Base-by-base conservation (phyloP, 2,888 invertebrate genomes). In the Gerosis bhagava region DNA sequence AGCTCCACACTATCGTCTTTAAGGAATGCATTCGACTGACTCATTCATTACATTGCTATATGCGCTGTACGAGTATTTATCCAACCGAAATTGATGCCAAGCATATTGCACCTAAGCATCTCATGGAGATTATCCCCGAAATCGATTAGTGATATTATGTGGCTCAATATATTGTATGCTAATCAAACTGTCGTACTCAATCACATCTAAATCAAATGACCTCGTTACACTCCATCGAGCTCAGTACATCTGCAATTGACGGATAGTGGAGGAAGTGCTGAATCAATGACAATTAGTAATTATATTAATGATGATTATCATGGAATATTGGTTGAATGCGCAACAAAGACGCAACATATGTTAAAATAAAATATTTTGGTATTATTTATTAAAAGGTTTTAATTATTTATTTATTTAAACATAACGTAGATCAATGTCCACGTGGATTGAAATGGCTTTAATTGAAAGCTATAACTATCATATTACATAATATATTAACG, bases 101-200 rank as follows among this genome's bases (percentile, higher is more conserved):
- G 15, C n/a, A 17, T 12, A 8, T 24, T 41, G 29, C 31, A 15
- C 16, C 24, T 15, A 6, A 10, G 25, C 22, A 11, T 16, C 25
- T 25, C 24, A 31, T 24, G 21, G 41, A 42, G 11, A 42, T 42
- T 24, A 32, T 31, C 24, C n/a, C 17, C 17, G 6, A 15, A 32
- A 42, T 32, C 32, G 42, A 42, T 37, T 42, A 32, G 42, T 25
- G 32, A 25, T 24, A 31, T 17, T n/a, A n/a, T n/a, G 24, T 17
- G 25, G 24, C 32, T 25, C 31, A 32, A 42, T 32, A 32, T 25
- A 31, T n/a, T n/a, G n/a, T 32, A 42, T 31, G 42, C 21, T 31
- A 16, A 24, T 29, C 24, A 22, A 41, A 31, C 31, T 31, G 24
- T 13, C 40, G 15, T 29, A 22, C 41, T 31, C 31, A 22, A 40